These are phyloP conservation scores for Romanomermis culicivorax DNA, from an alignment of 2,888 invertebrate species.

Conservation along the genomic window DNA sequence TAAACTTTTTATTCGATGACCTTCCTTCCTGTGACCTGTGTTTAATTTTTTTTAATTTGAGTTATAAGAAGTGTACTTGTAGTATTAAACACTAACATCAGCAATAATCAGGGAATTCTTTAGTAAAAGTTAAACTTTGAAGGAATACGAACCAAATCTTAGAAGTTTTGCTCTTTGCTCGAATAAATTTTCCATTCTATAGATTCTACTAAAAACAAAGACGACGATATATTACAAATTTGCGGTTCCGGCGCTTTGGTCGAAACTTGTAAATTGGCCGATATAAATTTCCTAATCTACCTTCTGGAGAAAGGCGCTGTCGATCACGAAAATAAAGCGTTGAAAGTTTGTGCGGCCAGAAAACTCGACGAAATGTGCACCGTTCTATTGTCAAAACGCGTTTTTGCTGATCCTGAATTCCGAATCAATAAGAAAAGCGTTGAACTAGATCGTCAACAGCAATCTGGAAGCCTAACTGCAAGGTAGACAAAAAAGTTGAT, in stretches of 20 bases:
- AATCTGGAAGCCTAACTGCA: neutral
- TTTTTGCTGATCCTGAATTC: conserved; percentile 58
- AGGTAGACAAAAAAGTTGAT: too few species aligned
- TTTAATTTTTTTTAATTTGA: too few species aligned
- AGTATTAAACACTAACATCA: too few species aligned
- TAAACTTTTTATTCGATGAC: too few species aligned
- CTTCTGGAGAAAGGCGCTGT: conserved; percentile 57
- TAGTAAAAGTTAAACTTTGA: too few species aligned
- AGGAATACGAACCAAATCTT: too few species aligned
- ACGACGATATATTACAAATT: conserved; percentile 19
- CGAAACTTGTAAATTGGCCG: conserved; percentile 47
- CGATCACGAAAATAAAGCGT: conserved; percentile 62
- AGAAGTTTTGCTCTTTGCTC: too few species aligned
- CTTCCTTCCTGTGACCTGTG: too few species aligned
- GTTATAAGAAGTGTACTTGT: too few species aligned
- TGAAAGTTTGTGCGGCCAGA: conserved; percentile 29
- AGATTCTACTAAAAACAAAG: too few species aligned
- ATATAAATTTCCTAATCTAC: conserved; percentile 44
- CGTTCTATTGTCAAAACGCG: conserved; percentile 17
- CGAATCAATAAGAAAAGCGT: conserved; percentile 71
- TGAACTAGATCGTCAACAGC: conserved; percentile 37
- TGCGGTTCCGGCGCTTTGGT: conserved; percentile 36
- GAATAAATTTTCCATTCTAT: too few species aligned
- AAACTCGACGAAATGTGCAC: conserved; percentile 4
- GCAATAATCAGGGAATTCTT: too few species aligned